phyloP scores from a whole-genome alignment of 2,797 vertebrate genomes.

The Gallinago stenura region DNA sequence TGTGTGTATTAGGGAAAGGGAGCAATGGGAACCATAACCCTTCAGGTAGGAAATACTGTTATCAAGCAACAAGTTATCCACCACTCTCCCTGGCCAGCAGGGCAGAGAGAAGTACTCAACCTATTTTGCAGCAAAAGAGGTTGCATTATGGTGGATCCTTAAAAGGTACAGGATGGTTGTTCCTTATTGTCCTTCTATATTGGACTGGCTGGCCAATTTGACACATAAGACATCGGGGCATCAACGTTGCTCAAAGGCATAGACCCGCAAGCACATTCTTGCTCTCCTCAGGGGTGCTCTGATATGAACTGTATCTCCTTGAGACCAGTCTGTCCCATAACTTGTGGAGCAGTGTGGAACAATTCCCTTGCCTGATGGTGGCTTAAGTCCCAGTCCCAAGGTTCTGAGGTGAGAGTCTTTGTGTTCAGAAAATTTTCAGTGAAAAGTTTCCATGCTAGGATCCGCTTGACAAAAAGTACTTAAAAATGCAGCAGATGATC shows the following conservation, averaged over 20 bases:
- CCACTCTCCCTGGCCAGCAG: background rate
- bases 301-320: background rate
- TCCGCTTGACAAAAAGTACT: background rate
- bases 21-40: background rate
- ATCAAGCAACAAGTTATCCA: background rate
- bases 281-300: background rate
- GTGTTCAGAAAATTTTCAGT: background rate
- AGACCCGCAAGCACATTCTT: background rate
- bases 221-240: background rate
- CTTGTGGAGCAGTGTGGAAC: background rate
- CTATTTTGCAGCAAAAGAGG: background rate
- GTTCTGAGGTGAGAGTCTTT: background rate
- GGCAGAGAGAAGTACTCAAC: background rate
- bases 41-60: background rate
- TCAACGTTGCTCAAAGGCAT: background rate
- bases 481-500: background rate
- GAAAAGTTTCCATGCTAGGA: background rate
- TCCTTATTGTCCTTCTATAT: background rate
- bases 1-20: background rate
- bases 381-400: background rate
- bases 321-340: background rate
- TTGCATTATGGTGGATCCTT: background rate
- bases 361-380: background rate
- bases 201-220: background rate
- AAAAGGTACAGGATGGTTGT: background rate